Conservation (phyloP, 2,888 invertebrate genomes). For the Cyclophora albipunctata region DNA sequence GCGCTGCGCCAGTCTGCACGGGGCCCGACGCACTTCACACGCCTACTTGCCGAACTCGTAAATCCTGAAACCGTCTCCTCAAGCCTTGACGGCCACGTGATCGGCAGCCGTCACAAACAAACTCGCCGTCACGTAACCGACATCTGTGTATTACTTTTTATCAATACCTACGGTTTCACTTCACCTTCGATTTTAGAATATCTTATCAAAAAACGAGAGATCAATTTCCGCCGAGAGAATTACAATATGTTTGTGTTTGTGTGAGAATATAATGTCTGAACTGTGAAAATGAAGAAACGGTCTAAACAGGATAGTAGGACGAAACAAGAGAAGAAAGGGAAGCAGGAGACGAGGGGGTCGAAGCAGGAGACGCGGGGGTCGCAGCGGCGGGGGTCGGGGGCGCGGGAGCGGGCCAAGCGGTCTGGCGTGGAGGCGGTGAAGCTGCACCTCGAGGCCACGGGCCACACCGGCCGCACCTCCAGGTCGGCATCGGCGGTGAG, state of each 20-base stretch:
- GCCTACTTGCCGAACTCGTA: constrained; percentile 34
- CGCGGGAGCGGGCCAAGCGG: constrained; percentile 42
- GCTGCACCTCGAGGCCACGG: constrained; percentile 54
- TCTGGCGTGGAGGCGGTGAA: constrained; percentile 67
- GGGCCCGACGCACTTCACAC: constrained; percentile 33
- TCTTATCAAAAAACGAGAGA: constrained; percentile 48
- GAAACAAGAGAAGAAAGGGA: constrained; percentile 29
- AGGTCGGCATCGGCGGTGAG: constrained; percentile 63
- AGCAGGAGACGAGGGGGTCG: constrained; percentile 25
- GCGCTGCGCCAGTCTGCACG: constrained; percentile 41
- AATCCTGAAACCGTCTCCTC: constrained; percentile 40
- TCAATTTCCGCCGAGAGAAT: constrained; percentile 34
- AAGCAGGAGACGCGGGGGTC: constrained; percentile 27
- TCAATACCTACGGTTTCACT: constrained; percentile 44
- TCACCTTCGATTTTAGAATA: constrained; percentile 55
- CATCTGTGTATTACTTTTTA: constrained; percentile 53
- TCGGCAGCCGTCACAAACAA: constrained; percentile 56
- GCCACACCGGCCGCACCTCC: constrained; percentile 61
- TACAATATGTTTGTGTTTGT: constrained; percentile 17
- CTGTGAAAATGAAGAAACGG: constrained; percentile 54
- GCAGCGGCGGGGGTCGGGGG: constrained; percentile 18
- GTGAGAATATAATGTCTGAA: constrained; percentile 28
- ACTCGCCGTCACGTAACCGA: constrained; percentile 52
- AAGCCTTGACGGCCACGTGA: constrained; percentile 50
- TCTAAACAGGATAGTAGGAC: constrained; percentile 26